Evolutionary conservation across 1,140 invertebrate genomes (phyloP), one percentile per base, ranked within the genome.

Genomic region (Aphelenchoides fujianensis): DNA sequence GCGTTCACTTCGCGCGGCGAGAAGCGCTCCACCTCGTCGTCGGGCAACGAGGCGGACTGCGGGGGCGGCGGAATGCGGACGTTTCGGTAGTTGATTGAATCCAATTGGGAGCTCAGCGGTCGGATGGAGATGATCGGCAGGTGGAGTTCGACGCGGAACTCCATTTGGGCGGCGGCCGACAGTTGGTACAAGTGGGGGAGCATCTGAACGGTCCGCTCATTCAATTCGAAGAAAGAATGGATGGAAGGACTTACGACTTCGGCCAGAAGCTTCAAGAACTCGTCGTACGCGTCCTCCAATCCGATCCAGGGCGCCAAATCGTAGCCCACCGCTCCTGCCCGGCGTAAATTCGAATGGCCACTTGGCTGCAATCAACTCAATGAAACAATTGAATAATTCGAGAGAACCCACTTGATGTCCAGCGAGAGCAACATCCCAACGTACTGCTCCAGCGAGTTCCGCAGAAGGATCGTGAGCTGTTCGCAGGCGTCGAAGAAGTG

Each of bases 401-500:
- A 27, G 34, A 59, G 12, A 23, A 66, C 36, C 30, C 23, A 66
- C 36, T 12, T 34, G 0, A 66, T 66, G 31, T 66, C 63, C 16
- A 66, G n/a, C 28, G 36, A 27, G n/a, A 66, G n/a, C 1, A 66
- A 30, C 31, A 66, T 34, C 30, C 23, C 36, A 12, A 66, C 36
- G 63, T 34, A 66, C 23, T 66, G 9, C 53, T 66, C 63, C 36
- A 66, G 32, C 30, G 28, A 12, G 27, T 9, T 36, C 32, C 32
- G 16, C 12, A 66, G 31, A 16, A 16, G 23, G 16, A 34, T 30
- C 12, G 63, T 66, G 12, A 66, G 31, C 53, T 66, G 63, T 3
- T 66, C 63, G 31, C 63, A 66, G 1, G 63, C 63, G 31, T 66
- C 63, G 63, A 66, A 66, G 63, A 66, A 66, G 16, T 66, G 63